Base-by-base conservation (phyloP, 2,797 vertebrate species). In the Phalanger gymnotis region DNA sequence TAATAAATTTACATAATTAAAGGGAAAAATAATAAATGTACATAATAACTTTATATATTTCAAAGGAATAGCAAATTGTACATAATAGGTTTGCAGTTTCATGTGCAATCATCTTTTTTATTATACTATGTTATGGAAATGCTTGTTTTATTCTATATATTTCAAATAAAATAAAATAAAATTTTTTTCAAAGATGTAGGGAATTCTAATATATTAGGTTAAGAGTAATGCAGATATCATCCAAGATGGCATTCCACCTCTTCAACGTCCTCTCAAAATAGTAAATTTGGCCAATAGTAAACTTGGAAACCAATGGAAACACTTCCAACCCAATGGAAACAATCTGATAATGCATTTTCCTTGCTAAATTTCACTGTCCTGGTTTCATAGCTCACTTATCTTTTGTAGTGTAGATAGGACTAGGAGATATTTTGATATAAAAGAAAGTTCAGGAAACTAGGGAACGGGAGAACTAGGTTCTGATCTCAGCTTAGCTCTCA, bases 91-190 rank as follows among this genome's bases (percentile, higher is more conserved):
- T 58, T 58, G 13, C 56, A 31, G 28, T 58, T 34, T 34, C 11
- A 34, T 61, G 12, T 61, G 31, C 58, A 61, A 34, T 61, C 31
- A 34, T 61, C 31, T 61, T 61, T 58, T 61, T 34, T 34, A 34
- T 28, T 56, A 56, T 10, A 34, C 31, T 34, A 34, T 61, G 13
- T 61, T 61, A 61, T 34, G 4, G 28, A 34, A 93, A 90, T 94
- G 25, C 5, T 57, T 81, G 25, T 34, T 22, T 19, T 97, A 92
- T 89, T 34, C 6, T 40, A 92, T 53, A 73, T 90, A 92, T 93
- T 93, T 87, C 94, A 96, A 95, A 56, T 52, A 61, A 52, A 61
- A 56, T 40, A 58, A n/a, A n/a, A n/a, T n/a, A n/a, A n/a, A 66
- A 94, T 87, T 92, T 19, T 58, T 90, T 40, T 90, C 7, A 95